Base-by-base conservation (phyloP, 2,888 invertebrate genomes). In the Pachycephus smyrnensis region DNA sequence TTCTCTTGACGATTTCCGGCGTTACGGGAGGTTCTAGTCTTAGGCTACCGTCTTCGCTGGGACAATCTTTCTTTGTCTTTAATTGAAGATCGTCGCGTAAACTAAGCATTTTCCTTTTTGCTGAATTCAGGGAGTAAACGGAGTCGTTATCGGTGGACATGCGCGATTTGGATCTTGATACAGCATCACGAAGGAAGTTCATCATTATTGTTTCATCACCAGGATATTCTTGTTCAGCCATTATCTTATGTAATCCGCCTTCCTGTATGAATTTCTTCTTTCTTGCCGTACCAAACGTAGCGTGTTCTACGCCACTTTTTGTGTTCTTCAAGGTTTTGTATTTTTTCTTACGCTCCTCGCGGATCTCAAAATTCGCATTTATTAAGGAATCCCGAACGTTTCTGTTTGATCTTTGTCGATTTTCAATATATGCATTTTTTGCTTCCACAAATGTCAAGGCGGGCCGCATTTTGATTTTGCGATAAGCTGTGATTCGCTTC, bases 1-100 rank as follows among this genome's bases (percentile, higher is more conserved):
- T 92, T 79, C 92, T 93, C 88, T 94, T 93, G n/a, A 94, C 92
- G 80, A 94, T 92, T 90, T 94, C 92, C 68, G 94, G 93, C 79
- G 91, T 91, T 86, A 90, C 88, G 76, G 94, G 94, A 88, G 93
- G 93, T 89, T 93, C 93, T 89, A 94, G 92, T 92, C 93, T 93
- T 91, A 93, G 91, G 74, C 79, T 83, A 11, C 15, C 71, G 11
- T 71, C 71, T 71, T 71, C 71, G 71, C 31, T 23, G 23, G 23
- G 55, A 55, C 55, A 55, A 15, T 15, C 40, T 55, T 55, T 55
- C 23, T 55, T 23, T 55, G 23, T 55, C 23, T 55, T 55, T 23
- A 23, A 55, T 9, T 2, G 55, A 55, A 55, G 12, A 71, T 71
- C 71, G 30, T 71, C 71, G 32, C 30, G 71, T 11, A 71, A 71